Conservation (phyloP, 1,140 invertebrate species). For the Macrocentrus cingulum region DNA sequence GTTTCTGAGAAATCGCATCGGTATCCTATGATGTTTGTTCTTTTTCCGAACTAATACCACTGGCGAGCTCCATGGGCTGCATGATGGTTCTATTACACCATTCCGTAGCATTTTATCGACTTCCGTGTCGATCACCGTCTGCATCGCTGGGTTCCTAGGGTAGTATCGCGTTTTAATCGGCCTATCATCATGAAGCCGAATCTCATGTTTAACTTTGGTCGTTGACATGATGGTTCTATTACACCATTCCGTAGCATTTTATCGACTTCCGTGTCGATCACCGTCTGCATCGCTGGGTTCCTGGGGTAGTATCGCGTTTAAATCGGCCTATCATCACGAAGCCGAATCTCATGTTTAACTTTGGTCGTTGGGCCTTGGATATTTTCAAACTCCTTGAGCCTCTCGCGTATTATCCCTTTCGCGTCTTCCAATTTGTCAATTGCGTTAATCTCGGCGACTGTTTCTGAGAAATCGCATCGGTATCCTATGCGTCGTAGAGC, state of each 20-base stretch:
- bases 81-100: no score
- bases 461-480: neutral
- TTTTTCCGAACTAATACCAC: no score
- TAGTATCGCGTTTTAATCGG: no score
- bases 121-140: no score
- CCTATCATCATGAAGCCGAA: no score
- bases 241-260: slow-evolving; percentile 35
- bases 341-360: slow-evolving; percentile 39
- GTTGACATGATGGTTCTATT: no score
- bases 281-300: slow-evolving; percentile 20
- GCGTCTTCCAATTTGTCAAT: neutral
- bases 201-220: no score
- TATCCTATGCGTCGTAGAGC: neutral
- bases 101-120: no score
- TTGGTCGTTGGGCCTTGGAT: slow-evolving; percentile 1
- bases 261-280: slow-evolving; percentile 20
- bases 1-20: neutral
- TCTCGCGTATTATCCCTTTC: neutral
- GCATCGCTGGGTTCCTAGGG: no score
- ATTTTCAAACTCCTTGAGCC: neutral
- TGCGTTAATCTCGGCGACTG: neutral
- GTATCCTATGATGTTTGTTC: no score
- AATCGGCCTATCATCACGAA: slow-evolving; percentile 34
- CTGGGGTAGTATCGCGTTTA: slow-evolving; percentile 37
- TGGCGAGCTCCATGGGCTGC: no score